Base-by-base conservation (phyloP, 2,113 vertebrate genomes). In the Grallaria varia region DNA sequence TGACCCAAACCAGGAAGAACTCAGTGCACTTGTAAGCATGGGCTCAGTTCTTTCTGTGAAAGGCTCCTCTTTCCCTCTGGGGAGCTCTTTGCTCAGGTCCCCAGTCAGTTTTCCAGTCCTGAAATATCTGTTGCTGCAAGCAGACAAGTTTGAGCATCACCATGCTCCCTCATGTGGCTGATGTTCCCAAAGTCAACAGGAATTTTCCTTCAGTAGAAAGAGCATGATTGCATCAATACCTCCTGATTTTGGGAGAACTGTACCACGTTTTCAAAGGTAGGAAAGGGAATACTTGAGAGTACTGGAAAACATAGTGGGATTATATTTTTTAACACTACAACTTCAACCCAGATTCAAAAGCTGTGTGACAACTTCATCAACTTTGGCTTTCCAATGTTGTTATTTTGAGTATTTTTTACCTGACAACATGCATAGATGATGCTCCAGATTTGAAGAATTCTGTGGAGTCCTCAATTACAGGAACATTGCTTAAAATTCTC, bases 401-500 rank as follows among this genome's bases (percentile, higher is more conserved):
- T 68, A 52, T 76, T 91, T 83, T 56, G 7, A 59, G 4, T 81
- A 52, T 44, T 73, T 85, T 83, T 97, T 96, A 99, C 98, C 98
- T 98, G 89, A 98, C 98, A 79, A 99, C 98, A 92, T 99, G 98
- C 98, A 99, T 98, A 25, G 98, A 99, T 6, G 98, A 97, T 27
- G 98, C 98, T 96, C 98, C 98, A 87, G 98, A 98, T 98, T 98
- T 98, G 95, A 99, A 99, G 96, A 99, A 99, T 95, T 99, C 98
- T 63, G 98, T 98, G 35, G 98, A 97, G 60, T 98, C 97, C 73
- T 98, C 98, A 78, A 99, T 98, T 55, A 82, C 73, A 85, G 97
- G 67, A 84, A 98, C 59, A 28, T 98, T 98, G 94, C 97, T 98
- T 94, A 99, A 96, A 96, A 99, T 98, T 83, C 98, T 98, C 82